These are phyloP conservation scores for Oncorhynchus clarkii DNA, from an alignment of 2,113 vertebrate genomes.

Conservation along the genomic window DNA sequence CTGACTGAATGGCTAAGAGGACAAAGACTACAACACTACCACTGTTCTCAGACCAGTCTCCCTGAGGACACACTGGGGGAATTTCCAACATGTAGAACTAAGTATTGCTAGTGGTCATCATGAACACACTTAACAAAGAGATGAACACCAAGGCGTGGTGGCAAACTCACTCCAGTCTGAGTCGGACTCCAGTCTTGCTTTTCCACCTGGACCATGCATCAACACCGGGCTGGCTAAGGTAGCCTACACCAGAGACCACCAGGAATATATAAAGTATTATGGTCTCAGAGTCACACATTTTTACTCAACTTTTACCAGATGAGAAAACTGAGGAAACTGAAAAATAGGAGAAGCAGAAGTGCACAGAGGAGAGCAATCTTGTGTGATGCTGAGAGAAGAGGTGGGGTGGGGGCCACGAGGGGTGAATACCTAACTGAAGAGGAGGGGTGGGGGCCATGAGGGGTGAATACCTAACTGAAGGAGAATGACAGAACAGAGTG, in stretches of 20 bases:
- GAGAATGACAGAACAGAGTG: not conserved
- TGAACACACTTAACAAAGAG: not conserved
- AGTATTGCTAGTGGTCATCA: not conserved
- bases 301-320: not conserved
- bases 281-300: not conserved
- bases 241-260: not conserved
- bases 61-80: not conserved
- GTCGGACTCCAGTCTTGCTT: not conserved
- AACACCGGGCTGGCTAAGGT: not conserved
- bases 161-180: not conserved
- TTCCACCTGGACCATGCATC: not conserved
- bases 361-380: not conserved
- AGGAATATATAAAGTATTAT: not conserved
- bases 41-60: not conserved
- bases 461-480: not conserved
- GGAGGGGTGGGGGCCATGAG: too few species aligned
- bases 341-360: not conserved
- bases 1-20: not conserved
- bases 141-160: not conserved
- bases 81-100: not conserved
- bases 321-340: not conserved
- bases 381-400: conserved; percentile 1
- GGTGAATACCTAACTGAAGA: too few species aligned
- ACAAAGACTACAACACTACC: not conserved
- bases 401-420: not conserved